These are phyloP conservation scores for Pyrrhosoma nymphula DNA, from an alignment of 2,888 invertebrate species.

Conservation along the genomic window DNA sequence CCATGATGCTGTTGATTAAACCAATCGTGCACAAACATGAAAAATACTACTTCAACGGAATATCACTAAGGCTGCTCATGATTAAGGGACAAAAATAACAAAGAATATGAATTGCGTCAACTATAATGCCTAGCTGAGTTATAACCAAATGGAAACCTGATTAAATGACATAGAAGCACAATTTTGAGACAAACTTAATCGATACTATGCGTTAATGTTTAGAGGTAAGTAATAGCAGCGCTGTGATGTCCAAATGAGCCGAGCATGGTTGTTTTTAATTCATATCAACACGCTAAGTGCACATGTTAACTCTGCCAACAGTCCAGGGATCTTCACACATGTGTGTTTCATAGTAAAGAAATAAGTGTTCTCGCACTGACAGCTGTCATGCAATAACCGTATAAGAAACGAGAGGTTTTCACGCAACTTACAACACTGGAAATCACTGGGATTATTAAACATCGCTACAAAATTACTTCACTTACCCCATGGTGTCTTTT, in stretches of 20 bases:
- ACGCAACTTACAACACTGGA: conserved; percentile 51
- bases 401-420: conserved; percentile 73
- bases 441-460: conserved; percentile 68
- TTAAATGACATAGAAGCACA: neutral
- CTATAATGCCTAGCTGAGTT: too few relatives aligned
- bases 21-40: neutral
- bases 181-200: conserved; percentile 23
- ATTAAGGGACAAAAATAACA: too few relatives aligned
- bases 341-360: neutral
- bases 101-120: too few relatives aligned
- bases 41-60: neutral
- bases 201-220: neutral
- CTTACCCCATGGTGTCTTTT: conserved; percentile 91
- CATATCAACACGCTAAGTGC: neutral
- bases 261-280: neutral
- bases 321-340: neutral
- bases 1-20: neutral
- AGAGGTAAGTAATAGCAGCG: neutral
- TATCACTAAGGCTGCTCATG: too few relatives aligned
- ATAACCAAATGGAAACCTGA: neutral
- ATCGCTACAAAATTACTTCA: conserved; percentile 72
- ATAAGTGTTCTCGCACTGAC: conserved; percentile 49
- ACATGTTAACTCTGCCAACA: neutral
- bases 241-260: neutral
- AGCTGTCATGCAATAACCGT: conserved; percentile 74